phyloP scores from a whole-genome alignment of 1,140 invertebrate species.

The Asobara japonica region DNA sequence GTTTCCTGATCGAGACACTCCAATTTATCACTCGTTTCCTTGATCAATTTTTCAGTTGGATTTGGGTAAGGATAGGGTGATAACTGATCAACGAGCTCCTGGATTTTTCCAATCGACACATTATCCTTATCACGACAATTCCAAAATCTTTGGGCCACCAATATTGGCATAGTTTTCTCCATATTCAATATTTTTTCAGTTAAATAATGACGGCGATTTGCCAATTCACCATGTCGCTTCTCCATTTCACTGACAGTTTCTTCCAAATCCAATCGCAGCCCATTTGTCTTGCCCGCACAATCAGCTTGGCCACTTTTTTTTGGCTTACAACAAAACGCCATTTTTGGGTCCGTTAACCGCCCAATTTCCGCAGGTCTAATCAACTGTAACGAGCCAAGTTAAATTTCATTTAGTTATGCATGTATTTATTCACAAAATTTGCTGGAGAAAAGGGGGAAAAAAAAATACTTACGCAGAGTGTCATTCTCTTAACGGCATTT shows the following conservation, averaged over 20 bases:
- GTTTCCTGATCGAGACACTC: conserved; percentile 48
- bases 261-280: background rate
- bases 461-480: background rate
- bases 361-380: background rate
- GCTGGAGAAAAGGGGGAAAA: too few species aligned
- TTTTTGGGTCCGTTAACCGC: background rate
- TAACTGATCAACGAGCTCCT: conserved; percentile 49
- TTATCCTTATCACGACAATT: conserved; percentile 33
- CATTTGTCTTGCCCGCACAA: background rate
- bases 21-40: conserved; percentile 38
- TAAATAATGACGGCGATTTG: conserved; percentile 44
- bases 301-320: background rate
- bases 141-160: conserved; percentile 51
- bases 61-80: conserved; percentile 47
- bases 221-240: conserved; percentile 47
- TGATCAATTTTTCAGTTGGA: conserved; percentile 48
- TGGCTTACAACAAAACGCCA: background rate
- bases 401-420: background rate
- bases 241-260: conserved; percentile 42
- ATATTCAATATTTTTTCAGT: conserved; percentile 51
- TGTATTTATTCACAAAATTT: background rate
- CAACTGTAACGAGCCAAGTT: background rate
- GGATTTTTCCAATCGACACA: conserved; percentile 47
- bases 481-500: background rate
- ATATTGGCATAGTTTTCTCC: conserved; percentile 56